A percentile compares a stretch with the other conserved stretches of the same genome.
These are phyloP conservation scores for Molossus alvarezi DNA, from an alignment of 2,797 vertebrate species.

Conservation along the genomic window DNA sequence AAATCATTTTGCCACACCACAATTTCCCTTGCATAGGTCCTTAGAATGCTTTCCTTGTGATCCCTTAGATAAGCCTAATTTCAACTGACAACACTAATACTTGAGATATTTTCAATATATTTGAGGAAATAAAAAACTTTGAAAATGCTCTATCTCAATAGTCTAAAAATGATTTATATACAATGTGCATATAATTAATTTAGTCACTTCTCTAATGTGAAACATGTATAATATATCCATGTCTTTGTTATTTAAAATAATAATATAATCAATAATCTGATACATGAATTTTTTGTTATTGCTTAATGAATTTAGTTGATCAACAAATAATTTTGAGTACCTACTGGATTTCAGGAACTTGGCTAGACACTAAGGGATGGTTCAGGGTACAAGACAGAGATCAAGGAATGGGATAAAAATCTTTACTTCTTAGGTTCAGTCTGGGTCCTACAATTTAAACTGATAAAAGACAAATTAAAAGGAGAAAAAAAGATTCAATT, in stretches of 20 bases:
- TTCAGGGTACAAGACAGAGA: neutral
- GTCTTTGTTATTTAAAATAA: too few relatives aligned
- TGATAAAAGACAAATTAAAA: conserved; percentile 12
- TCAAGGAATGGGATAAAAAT: neutral
- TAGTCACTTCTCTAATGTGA: neutral
- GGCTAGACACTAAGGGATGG: neutral
- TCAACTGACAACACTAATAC: neutral
- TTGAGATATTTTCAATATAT: conserved; percentile 29
- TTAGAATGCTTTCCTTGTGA: too few relatives aligned
- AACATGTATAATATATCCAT: neutral
- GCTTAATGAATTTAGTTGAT: neutral
- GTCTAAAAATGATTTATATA: neutral
- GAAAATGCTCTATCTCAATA: neutral
- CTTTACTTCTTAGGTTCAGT: neutral
- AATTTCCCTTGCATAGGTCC: too few relatives aligned
- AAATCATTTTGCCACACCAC: too few relatives aligned
- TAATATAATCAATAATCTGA: conserved; percentile 22
- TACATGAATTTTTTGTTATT: neutral
- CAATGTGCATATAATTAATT: neutral
- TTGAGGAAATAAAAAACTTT: neutral
- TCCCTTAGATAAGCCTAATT: too few relatives aligned
- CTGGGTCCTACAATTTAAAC: neutral
- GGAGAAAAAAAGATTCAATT: neutral
- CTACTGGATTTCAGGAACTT: conserved; percentile 28
- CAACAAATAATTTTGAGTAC: conserved; percentile 29